A percentile compares a stretch with the other conserved stretches of the same genome.
Conservation (phyloP, 1,140 invertebrate species). For the Cheumatopsyche charites region DNA sequence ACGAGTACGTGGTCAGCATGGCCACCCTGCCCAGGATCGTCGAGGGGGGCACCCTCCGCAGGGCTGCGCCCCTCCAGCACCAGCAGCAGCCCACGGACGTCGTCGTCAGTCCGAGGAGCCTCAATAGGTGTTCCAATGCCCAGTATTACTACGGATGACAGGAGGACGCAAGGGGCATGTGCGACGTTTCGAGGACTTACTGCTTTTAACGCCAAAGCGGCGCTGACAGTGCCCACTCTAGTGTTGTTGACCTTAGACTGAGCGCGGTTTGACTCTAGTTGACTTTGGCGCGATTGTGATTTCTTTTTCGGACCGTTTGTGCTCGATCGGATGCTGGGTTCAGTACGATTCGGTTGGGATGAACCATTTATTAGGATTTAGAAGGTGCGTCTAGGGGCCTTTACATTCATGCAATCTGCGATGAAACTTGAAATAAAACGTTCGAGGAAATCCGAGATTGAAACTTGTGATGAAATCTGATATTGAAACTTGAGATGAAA, state of each 20-base stretch:
- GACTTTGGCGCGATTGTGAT: not conserved
- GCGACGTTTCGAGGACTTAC: slow-evolving; percentile 61
- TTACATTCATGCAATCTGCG: not conserved
- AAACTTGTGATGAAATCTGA: not conserved
- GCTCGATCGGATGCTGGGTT: too few relatives aligned
- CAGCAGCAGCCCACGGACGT: slow-evolving; percentile 58
- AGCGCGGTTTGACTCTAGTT: slow-evolving; percentile 8
- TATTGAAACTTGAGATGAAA: too few relatives aligned
- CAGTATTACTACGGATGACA: slow-evolving; percentile 64
- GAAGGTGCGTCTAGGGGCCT: too few relatives aligned
- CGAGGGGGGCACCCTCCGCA: slow-evolving; percentile 58
- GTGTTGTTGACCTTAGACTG: not conserved
- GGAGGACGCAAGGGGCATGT: slow-evolving; percentile 56
- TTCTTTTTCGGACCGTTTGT: too few relatives aligned
- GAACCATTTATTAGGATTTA: too few relatives aligned
- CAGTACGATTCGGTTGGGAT: too few relatives aligned
- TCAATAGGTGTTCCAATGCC: slow-evolving; percentile 62
- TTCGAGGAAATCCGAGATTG: not conserved
- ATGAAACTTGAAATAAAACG: too few relatives aligned
- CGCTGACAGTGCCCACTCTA: not conserved
- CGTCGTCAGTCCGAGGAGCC: slow-evolving; percentile 59
- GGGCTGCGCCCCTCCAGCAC: slow-evolving; percentile 56
- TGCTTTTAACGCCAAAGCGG: slow-evolving; percentile 55
- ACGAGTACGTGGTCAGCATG: slow-evolving; percentile 56
- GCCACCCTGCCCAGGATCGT: slow-evolving; percentile 56